Conservation (phyloP, 2,888 invertebrate genomes). For the Atrina japonica region DNA sequence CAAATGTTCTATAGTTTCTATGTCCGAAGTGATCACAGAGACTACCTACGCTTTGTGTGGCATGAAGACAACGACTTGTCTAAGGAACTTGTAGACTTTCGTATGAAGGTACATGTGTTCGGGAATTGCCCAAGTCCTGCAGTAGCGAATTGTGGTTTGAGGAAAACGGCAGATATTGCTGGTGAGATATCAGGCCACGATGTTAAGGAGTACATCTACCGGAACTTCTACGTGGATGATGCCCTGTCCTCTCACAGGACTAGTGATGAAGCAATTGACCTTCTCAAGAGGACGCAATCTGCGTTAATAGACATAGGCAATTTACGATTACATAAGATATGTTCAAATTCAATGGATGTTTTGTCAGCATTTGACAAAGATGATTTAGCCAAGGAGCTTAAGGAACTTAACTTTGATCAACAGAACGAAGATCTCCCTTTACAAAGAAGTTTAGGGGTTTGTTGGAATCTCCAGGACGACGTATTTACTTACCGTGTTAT, state of each 20-base stretch:
- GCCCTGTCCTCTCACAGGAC: constrained; percentile 35
- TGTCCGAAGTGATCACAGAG: constrained; percentile 36
- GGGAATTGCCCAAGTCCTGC: constrained; percentile 45
- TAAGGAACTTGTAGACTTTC: constrained; percentile 39
- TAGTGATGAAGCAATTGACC: constrained; percentile 24
- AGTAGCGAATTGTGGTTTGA: constrained; percentile 45
- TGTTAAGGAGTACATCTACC: constrained; percentile 33
- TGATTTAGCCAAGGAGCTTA: too few relatives aligned
- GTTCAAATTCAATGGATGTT: constrained; percentile 49
- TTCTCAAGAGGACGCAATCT: constrained; percentile 46
- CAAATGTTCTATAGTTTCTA: constrained; percentile 48
- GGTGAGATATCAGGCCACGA: constrained; percentile 2
- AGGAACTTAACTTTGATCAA: too few relatives aligned
- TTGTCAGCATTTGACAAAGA: constrained; percentile 45
- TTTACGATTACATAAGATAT: constrained; percentile 45
- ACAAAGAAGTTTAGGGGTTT: constrained; percentile 48
- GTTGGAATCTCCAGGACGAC: constrained; percentile 44
- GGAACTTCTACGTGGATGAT: constrained; percentile 57
- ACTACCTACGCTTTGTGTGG: constrained; percentile 52
- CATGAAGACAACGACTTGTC: constrained; percentile 36
- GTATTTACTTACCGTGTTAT: constrained; percentile 31
- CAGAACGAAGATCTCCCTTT: constrained; percentile 35
- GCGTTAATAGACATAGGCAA: constrained; percentile 36
- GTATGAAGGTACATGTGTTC: constrained; percentile 43
- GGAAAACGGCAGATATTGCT: constrained; percentile 34